A percentile compares a stretch with the other conserved stretches of the same genome.
Evolutionary conservation across 2,113 vertebrate species (phyloP).

Genomic region (Peucedramus taeniatus): DNA sequence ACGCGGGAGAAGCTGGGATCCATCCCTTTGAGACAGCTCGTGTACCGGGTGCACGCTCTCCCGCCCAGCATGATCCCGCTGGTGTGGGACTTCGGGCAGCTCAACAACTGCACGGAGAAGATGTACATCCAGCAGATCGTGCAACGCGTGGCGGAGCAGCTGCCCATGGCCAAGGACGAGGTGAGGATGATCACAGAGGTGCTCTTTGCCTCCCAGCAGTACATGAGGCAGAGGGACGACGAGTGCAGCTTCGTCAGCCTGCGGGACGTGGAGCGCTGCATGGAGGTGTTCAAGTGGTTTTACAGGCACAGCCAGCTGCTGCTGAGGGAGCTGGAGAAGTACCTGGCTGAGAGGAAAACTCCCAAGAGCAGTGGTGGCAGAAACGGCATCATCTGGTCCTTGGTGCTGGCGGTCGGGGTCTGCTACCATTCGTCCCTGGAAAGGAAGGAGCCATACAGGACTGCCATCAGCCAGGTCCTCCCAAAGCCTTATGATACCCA

Average conservation of each 20-base stretch:
- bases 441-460: constrained; percentile 77
- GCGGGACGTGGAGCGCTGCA: constrained; percentile 92
- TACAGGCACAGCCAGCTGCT: constrained; percentile 66
- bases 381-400: constrained; percentile 80
- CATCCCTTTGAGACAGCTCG: constrained; percentile 90
- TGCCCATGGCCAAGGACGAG: neutral
- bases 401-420: constrained; percentile 85
- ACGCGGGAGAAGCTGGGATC: constrained; percentile 87
- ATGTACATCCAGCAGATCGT: constrained; percentile 91
- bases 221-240: constrained; percentile 81
- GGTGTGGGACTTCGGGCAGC: constrained; percentile 96
- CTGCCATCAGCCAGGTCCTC: constrained; percentile 70
- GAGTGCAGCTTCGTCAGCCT: constrained; percentile 94
- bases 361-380: neutral
- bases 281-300: constrained; percentile 89
- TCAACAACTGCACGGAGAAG: constrained; percentile 80
- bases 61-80: constrained; percentile 92
- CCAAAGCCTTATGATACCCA: constrained; percentile 59
- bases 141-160: constrained; percentile 70
- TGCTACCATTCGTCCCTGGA: constrained; percentile 93
- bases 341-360: neutral
- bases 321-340: constrained; percentile 68
- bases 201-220: constrained; percentile 85
- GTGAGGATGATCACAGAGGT: constrained; percentile 67
- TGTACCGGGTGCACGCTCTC: constrained; percentile 92